Base-by-base conservation (phyloP, 2,888 invertebrate genomes). In the Phortica magna region DNA sequence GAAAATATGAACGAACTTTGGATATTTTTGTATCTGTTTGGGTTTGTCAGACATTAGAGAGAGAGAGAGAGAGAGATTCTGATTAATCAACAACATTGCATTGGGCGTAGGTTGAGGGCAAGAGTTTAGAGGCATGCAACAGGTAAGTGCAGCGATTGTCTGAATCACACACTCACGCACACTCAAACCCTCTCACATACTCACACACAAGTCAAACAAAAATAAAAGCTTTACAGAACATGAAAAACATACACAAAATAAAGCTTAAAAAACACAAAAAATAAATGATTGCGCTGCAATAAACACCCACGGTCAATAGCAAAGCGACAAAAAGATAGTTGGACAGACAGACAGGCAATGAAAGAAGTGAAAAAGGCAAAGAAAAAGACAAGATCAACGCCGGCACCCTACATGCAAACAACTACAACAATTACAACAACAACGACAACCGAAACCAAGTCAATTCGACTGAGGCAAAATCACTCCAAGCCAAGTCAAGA, bases 231-330 rank as follows among this genome's bases (percentile, higher is more conserved):
- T 41, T 39, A 65, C 14, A 65, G 31, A 73, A 73, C 17, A 73
- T 41, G 5, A 59, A 73, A 12, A 59, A 72, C 39, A 31, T 31
- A 71, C 10, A 17, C 12, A 48, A 17, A 7, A 43, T 22, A 43
- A 70, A 48, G 10, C 53, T 17, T 17, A 12, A 10, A 71, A 68
- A 2, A 71, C n/a, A 31, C 1, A 73, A 17, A 57, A 39, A 73
- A 39, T 17, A 41, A 57, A 73, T 43, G 48, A 71, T 71, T 71
- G 55, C n/a, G 55, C 70, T 71, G 70, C 70, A 71, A 71, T 31
- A 71, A 71, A 43, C 70, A 53, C 70, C 70, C 70, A 71, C 70
- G 70, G 70, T 71, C 70, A 71, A 71, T 55, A 71, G 39, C 55
- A 6, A 31, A 68, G 9, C 2, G 68, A 17, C 9, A 12, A n/a